These are phyloP conservation scores for Nesogale talazaci DNA, from an alignment of 2,113 vertebrate genomes.

Conservation along the genomic window DNA sequence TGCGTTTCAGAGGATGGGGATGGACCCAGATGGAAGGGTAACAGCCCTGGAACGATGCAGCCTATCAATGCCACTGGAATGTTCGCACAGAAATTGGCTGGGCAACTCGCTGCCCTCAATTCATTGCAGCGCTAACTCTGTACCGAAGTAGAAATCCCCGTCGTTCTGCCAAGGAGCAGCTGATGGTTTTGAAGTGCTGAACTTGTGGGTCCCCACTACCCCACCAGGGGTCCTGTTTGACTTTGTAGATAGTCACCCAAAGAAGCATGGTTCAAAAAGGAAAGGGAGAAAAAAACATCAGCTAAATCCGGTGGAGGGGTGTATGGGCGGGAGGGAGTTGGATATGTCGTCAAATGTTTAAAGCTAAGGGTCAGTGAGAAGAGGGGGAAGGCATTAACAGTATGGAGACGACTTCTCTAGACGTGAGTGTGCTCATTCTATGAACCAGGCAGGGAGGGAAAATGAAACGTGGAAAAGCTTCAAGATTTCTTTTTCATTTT, in stretches of 20 bases:
- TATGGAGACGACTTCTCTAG: slow-evolving; percentile 23
- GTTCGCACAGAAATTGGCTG: background rate
- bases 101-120: background rate
- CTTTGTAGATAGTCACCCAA: too few species aligned
- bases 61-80: background rate
- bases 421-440: slow-evolving; percentile 13
- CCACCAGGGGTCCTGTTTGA: too few species aligned
- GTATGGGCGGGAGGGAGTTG: background rate
- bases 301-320: background rate
- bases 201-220: too few species aligned
- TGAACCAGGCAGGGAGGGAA: background rate
- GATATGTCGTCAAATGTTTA: slow-evolving; percentile 35
- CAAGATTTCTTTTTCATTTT: background rate
- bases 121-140: too few species aligned
- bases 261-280: background rate
- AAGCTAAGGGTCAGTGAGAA: slow-evolving; percentile 38
- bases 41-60: background rate
- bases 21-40: background rate
- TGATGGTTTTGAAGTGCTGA: too few species aligned
- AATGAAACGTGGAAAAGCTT: slow-evolving; percentile 49
- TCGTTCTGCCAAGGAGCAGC: too few species aligned
- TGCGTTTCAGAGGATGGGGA: background rate
- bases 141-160: too few species aligned
- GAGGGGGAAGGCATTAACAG: slow-evolving; percentile 45
- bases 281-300: background rate